These are phyloP conservation scores for Coluber constrictor DNA, from an alignment of 2,797 vertebrate species.

Conservation along the genomic window DNA sequence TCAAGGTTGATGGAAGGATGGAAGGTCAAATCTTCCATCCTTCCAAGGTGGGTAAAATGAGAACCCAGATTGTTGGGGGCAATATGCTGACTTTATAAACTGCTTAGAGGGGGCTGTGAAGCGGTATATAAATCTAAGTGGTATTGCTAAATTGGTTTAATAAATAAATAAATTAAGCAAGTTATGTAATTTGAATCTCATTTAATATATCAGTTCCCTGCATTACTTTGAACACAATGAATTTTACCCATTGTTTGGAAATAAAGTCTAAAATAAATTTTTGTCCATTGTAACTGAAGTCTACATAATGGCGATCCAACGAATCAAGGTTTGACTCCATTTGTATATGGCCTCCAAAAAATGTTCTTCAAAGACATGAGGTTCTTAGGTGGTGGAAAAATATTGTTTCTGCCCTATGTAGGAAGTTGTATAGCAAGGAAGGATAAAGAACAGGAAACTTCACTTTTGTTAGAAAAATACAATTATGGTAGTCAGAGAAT, in stretches of 20 bases:
- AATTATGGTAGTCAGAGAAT: neutral
- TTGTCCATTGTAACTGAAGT: neutral
- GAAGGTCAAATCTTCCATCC: too few relatives aligned
- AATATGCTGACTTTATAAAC: too few relatives aligned
- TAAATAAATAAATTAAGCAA: neutral
- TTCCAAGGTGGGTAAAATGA: too few relatives aligned
- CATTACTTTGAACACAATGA: neutral
- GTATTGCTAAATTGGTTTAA: neutral
- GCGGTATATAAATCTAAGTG: too few relatives aligned
- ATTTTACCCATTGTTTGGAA: neutral
- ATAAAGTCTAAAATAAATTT: neutral
- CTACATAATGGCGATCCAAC: neutral
- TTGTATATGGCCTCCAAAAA: neutral
- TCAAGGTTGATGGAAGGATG: too few relatives aligned
- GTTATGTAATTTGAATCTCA: neutral
- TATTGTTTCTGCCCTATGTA: neutral
- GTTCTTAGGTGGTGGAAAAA: neutral
- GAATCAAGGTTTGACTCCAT: neutral
- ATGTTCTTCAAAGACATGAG: neutral
- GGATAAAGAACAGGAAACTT: neutral
- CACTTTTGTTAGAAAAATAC: neutral
- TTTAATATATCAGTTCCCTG: neutral
- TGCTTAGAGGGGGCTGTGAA: too few relatives aligned
- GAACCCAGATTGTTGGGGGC: too few relatives aligned
- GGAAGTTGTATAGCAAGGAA: too few relatives aligned